phyloP scores from a whole-genome alignment of 2,888 invertebrate species.

The Habrosyne pyritoides region DNA sequence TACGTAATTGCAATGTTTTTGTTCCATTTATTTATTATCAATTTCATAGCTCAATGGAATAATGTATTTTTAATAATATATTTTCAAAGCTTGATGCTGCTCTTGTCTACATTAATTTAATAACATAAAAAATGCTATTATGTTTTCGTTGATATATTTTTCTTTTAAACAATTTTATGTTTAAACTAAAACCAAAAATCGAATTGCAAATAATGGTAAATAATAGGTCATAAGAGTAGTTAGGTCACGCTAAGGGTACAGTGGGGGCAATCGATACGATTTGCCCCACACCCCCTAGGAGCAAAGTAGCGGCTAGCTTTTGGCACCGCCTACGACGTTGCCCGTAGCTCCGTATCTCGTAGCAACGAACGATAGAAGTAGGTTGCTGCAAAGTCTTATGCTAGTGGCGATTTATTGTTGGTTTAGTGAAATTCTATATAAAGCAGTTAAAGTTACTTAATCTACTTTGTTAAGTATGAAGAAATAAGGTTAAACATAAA shows the following conservation, averaged over 20 bases:
- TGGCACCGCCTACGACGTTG: conserved; percentile 61
- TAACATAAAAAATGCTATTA: neutral
- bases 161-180: neutral
- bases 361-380: conserved; percentile 32
- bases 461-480: too few relatives aligned
- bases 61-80: neutral
- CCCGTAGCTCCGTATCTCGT: conserved; percentile 39
- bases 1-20: conserved; percentile 49
- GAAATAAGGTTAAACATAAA: too few relatives aligned
- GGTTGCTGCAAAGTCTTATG: conserved; percentile 9
- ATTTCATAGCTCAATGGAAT: neutral
- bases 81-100: neutral
- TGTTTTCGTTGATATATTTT: neutral
- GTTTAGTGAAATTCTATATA: neutral
- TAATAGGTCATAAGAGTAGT: conserved; percentile 41
- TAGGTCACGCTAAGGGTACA: conserved; percentile 49
- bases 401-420: neutral
- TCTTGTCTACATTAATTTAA: neutral
- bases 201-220: conserved; percentile 11
- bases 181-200: neutral
- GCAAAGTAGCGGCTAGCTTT: conserved; percentile 59
- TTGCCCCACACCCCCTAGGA: conserved; percentile 51
- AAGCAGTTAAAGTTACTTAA: too few relatives aligned
- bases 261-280: conserved; percentile 60
- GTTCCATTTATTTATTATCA: too few relatives aligned